Base-by-base conservation (phyloP, 2,888 invertebrate genomes). In the Scrobipalpa atriplicella region DNA sequence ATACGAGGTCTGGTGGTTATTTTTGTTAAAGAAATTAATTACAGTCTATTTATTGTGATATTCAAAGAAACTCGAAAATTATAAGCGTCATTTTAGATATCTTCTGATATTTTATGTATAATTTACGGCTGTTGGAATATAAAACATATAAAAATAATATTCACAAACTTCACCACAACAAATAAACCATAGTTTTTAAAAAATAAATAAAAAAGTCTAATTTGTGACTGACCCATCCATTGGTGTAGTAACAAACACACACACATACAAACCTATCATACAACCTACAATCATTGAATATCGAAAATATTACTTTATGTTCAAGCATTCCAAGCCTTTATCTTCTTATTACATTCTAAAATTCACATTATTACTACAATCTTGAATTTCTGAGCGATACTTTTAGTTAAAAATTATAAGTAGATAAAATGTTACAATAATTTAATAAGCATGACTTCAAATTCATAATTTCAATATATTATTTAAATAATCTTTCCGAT, bases 271-370 rank as follows among this genome's bases (percentile, higher is more conserved):
- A 36, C 54, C 54, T 18, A 66, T 68, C 66, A 69, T 71, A 39
- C 64, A 71, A 70, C 69, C 70, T 69, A 72, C 70, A 68, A 69
- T 70, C 67, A 62, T 29, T 66, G 65, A 69, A 47, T 69, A 72
- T 69, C 67, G 66, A 73, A 73, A 70, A 72, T 72, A 72, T 61
- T 52, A 19, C 41, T 41, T 41, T 41, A 52, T 69, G 69, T 67
- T 71, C 67, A 73, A 74, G 71, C 72, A 70, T 74, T 69, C 69
- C 65, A 75, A 74, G 73, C 72, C 65, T 68, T 58, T 62, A 39
- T 54, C 64, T 47, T 39, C 29, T 56, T 63, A 56, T 56, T 63
- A 56, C 54, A 41, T 64, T 21, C 56, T 56, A 64, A 64, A 41
- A 41, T 64, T 64, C 41, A 56, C 54, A 64, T 36, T 56, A 51